Percentiles rank a stretch among this genome's conserved stretches.
phyloP scores from a whole-genome alignment of 2,113 vertebrate species.

The Euleptes europaea region DNA sequence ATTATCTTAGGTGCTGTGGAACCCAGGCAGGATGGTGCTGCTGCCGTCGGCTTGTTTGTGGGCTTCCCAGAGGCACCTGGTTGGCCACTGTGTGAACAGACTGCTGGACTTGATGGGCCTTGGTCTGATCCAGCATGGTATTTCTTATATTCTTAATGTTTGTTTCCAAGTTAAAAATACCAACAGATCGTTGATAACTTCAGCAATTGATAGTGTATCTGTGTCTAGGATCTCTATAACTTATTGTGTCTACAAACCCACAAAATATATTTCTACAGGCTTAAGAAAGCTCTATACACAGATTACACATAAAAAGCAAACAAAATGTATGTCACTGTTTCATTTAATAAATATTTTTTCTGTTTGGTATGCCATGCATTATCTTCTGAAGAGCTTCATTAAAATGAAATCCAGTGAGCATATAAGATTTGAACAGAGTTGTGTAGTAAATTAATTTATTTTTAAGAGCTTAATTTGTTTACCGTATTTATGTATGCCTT shows the following conservation, averaged over 20 bases:
- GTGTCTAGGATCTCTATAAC: slow-evolving; percentile 44
- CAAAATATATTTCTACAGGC: slow-evolving; percentile 69
- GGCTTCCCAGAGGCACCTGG: too few species aligned
- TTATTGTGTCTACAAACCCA: slow-evolving; percentile 63
- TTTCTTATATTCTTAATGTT: too few species aligned
- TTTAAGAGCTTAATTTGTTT: slow-evolving; percentile 82
- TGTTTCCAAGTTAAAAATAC: slow-evolving; percentile 54
- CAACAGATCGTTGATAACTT: slow-evolving; percentile 50
- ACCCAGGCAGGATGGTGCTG: too few species aligned
- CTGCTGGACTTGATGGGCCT: too few species aligned
- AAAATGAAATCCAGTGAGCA: slow-evolving; percentile 77
- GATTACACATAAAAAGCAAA: slow-evolving; percentile 71
- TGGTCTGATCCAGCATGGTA: too few species aligned
- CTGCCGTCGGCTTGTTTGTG: too few species aligned
- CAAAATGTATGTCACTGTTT: slow-evolving; percentile 67
- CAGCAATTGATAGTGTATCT: slow-evolving; percentile 59
- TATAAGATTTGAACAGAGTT: slow-evolving; percentile 76
- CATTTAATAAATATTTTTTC: slow-evolving; percentile 75
- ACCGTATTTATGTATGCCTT: slow-evolving; percentile 76
- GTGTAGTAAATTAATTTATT: slow-evolving; percentile 81
- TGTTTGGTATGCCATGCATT: slow-evolving; percentile 71
- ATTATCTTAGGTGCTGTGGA: too few species aligned
- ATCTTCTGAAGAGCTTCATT: slow-evolving; percentile 79
- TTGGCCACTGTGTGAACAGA: too few species aligned
- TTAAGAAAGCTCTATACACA: slow-evolving; percentile 62